Base-by-base conservation (phyloP, 1,140 invertebrate genomes). In the Diuraphis noxia region DNA sequence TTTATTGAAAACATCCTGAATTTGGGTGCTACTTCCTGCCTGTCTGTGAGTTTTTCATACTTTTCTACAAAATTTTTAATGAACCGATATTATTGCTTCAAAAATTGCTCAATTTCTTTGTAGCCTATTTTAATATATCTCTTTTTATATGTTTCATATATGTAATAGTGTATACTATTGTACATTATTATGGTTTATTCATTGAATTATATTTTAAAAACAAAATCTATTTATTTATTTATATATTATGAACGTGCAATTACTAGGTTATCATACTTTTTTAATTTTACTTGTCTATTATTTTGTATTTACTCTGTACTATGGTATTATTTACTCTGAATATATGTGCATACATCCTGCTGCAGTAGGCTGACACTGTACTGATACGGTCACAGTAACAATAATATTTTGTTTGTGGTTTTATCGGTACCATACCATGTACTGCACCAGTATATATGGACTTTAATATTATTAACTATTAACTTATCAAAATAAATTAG, bases 21-120 rank as follows among this genome's bases (percentile, higher is more conserved):
- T 91, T 82, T 82, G 89, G 89, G n/a, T 91, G 89, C 7, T 63
- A 91, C 89, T 91, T 91, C 89, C 89, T 91, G 77, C 77, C 89
- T 91, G 89, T 91, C 89, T 91, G 89, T 91, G 89, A 91, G 89
- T 91, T 91, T 91, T 91, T 79, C 89, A 82, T 91, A 91, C 52
- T 91, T 91, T 88, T 88, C 52, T 63, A 88, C 49, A 88, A 25
- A 52, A 87, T 38, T 87, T 87, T 56, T 87, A 87, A 56, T 56
- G 38, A 49, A 82, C 77, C 77, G 25, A 81, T 82, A 52, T 82
- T 72, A 81, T 91, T 82, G 89, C 43, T 91, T 82, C 77, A 91
- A 90, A 90, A 91, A 49, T 49, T 81, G 89, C 89, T 91, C 89
- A 91, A 91, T 90, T n/a, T 90, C 43, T 91, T 49, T 52, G 72